phyloP scores from a whole-genome alignment of 2,113 vertebrate genomes.

The Conger conger region DNA sequence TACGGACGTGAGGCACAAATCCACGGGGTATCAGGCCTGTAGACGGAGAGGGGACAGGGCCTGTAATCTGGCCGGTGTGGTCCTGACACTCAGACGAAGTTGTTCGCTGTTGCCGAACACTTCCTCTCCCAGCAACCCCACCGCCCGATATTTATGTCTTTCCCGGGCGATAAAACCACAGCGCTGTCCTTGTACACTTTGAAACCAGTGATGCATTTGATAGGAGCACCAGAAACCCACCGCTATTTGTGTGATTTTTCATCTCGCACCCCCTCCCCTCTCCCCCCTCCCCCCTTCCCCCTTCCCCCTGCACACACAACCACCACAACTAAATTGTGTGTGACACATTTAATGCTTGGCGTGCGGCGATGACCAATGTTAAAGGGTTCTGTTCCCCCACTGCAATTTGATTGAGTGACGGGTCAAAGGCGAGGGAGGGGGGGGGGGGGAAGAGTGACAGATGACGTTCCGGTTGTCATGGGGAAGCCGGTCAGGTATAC shows the following conservation, averaged over 20 bases:
- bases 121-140: constrained; percentile 28
- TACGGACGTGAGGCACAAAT: constrained; percentile 55
- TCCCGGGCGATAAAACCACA: constrained; percentile 52
- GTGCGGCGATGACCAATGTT: constrained; percentile 36
- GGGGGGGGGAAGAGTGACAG: not conserved
- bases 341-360: constrained; percentile 37
- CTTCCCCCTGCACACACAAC: too few species aligned
- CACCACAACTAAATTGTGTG: constrained; percentile 22
- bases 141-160: constrained; percentile 57
- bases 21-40: constrained; percentile 24
- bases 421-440: constrained; percentile 21
- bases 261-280: constrained; percentile 25
- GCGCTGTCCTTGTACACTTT: constrained; percentile 59
- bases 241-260: constrained; percentile 60
- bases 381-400: constrained; percentile 32
- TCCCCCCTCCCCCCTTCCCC: too few species aligned
- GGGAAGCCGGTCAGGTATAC: not conserved
- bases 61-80: constrained; percentile 33
- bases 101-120: not conserved
- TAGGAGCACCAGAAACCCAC: constrained; percentile 53
- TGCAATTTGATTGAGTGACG: constrained; percentile 28
- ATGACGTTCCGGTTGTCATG: not conserved
- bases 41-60: constrained; percentile 40
- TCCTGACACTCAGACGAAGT: not conserved
- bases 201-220: constrained; percentile 56